phyloP scores from a whole-genome alignment of 2,113 vertebrate genomes.

The Campylomormyrus numenius region DNA sequence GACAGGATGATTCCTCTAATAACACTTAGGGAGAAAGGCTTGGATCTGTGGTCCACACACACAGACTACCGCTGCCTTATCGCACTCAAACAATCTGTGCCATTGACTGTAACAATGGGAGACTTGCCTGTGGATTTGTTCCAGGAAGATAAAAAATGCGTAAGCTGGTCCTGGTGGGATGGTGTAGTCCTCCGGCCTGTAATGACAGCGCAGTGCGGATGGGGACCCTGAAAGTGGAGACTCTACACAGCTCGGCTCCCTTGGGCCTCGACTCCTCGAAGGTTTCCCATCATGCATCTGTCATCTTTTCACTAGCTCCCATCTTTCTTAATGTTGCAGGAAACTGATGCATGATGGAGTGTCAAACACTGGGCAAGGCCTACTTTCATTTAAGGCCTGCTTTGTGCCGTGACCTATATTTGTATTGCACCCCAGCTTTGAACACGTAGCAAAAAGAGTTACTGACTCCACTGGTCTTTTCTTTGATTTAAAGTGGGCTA shows the following conservation, averaged over 20 bases:
- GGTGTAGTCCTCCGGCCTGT: neutral
- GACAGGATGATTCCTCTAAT: neutral
- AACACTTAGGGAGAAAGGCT: neutral
- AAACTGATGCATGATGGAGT: neutral
- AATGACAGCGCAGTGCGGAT: neutral
- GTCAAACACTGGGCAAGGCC: neutral
- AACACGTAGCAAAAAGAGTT: neutral
- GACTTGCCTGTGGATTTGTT: neutral
- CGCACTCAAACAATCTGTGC: neutral
- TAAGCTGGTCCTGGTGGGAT: neutral
- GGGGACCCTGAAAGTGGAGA: neutral
- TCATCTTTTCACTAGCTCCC: neutral
- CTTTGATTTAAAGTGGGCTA: neutral
- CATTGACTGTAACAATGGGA: neutral
- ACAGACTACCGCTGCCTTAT: neutral
- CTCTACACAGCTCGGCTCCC: neutral
- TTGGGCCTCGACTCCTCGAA: neutral
- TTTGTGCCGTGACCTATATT: neutral
- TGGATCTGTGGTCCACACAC: neutral
- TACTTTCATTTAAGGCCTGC: neutral
- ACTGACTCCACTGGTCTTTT: neutral
- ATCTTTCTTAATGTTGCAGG: neutral
- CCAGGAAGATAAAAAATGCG: neutral
- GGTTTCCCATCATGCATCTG: slow-evolving; percentile 2
- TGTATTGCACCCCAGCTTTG: neutral